Base-by-base conservation (phyloP, 2,797 vertebrate species). In the Morelia viridis region DNA sequence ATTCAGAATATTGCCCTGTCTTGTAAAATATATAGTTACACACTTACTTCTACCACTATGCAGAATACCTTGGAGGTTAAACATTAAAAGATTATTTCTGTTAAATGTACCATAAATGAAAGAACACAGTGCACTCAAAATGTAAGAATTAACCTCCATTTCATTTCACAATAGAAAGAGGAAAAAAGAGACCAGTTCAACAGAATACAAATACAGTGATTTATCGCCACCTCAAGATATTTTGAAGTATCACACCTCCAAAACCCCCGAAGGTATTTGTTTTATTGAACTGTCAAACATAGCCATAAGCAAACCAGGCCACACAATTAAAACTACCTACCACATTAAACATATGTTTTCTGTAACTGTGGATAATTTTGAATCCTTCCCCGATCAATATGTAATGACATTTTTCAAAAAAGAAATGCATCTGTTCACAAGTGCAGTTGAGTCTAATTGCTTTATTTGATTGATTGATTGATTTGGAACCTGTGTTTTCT, bases 211-310 rank as follows among this genome's bases (percentile, higher is more conserved):
- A 90, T 64, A 15, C 56, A 94, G 87, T 92, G 80, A 89, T 13
- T 28, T 89, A 94, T 90, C 94, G 96, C 96, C 96, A 96, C 88
- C 96, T 93, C 90, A 95, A 95, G 96, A 95, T 93, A 56, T 2
- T 61, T 58, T 3, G 17, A 57, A 88, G 93, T 94, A 96, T 62
- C 93, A 91, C 96, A 95, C 0, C 0, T 17, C 58, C 68, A 89
- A 87, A 86, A 0, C 46, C 62, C 90, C 62, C 68, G 0, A 1
- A 0, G 10, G 0, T 65, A n/a, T 0, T 0, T 0, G 26, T 85
- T 68, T 50, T 31, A 85, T 91, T 71, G 19, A 88, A 61, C 3
- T 4, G 65, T 41, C 62, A 12, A 86, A 90, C 19, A 28, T 19
- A 88, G 68, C 1, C 35, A 41, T 31, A 91, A 68, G 28, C 85